phyloP scores from a whole-genome alignment of 2,113 vertebrate genomes.

The chimpanzee (Pan troglodytes) region NHGRI_mPanTro3-v2.1_pri NC_072401.2:126857501-126858000 shows the following conservation, averaged over 20 bases:
- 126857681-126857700: background rate
- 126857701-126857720: background rate
- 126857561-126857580: background rate
- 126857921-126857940: conserved; percentile 58
- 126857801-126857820: conserved; percentile 55
- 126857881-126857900: conserved; percentile 39
- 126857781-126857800: background rate
- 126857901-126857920: conserved; percentile 61
- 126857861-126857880: conserved; percentile 32
- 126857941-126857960: conserved; percentile 43
- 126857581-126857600: background rate
- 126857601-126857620: background rate
- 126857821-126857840: conserved; percentile 64
- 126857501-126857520: background rate
- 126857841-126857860: conserved; percentile 47
- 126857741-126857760: background rate
- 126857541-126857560: background rate
- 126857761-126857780: conserved; percentile 28
- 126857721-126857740: background rate
- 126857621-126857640: background rate
- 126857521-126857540: background rate
- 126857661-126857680: background rate
- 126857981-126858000: background rate
- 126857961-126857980: conserved; percentile 20
- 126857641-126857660: background rate